Conservation (phyloP, 2,888 invertebrate genomes). For the Cenopis cana region DNA sequence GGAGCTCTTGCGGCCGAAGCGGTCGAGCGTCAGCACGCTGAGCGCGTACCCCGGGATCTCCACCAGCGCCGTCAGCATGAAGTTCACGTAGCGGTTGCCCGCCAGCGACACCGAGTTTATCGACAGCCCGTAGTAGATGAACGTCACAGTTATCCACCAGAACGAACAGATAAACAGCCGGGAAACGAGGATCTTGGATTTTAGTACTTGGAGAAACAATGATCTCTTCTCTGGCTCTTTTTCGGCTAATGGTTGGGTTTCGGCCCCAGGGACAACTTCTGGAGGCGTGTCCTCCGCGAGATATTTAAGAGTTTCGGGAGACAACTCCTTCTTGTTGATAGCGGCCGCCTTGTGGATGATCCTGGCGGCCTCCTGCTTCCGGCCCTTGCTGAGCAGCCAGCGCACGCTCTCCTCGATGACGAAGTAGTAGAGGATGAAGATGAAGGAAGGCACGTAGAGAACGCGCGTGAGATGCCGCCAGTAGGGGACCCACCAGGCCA, state of each 20-base stretch:
- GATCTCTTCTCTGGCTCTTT: constrained; percentile 5
- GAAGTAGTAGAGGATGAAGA: constrained; percentile 87
- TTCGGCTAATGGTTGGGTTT: background rate
- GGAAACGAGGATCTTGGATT: constrained; percentile 69
- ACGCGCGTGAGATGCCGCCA: constrained; percentile 87
- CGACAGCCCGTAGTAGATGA: constrained; percentile 92
- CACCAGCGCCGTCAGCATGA: constrained; percentile 87
- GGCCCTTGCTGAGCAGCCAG: constrained; percentile 88
- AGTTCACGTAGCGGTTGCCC: constrained; percentile 91
- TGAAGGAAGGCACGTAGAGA: constrained; percentile 86
- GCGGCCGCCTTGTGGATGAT: constrained; percentile 81
- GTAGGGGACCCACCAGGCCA: constrained; percentile 87
- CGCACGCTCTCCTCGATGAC: constrained; percentile 87
- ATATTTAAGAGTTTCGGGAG: constrained; percentile 62
- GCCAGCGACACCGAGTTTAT: constrained; percentile 90
- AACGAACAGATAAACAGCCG: constrained; percentile 87
- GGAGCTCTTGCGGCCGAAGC: constrained; percentile 84
- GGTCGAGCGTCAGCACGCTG: constrained; percentile 84
- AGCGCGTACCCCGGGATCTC: constrained; percentile 87
- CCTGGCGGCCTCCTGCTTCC: constrained; percentile 79
- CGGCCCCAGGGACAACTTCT: constrained; percentile 1
- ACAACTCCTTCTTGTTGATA: constrained; percentile 71
- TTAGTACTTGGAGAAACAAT: constrained; percentile 63
- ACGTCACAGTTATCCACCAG: constrained; percentile 92
- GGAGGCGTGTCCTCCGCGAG: constrained; percentile 52